Conservation (phyloP, 2,113 vertebrate genomes). For the Regulus satrapa region DNA sequence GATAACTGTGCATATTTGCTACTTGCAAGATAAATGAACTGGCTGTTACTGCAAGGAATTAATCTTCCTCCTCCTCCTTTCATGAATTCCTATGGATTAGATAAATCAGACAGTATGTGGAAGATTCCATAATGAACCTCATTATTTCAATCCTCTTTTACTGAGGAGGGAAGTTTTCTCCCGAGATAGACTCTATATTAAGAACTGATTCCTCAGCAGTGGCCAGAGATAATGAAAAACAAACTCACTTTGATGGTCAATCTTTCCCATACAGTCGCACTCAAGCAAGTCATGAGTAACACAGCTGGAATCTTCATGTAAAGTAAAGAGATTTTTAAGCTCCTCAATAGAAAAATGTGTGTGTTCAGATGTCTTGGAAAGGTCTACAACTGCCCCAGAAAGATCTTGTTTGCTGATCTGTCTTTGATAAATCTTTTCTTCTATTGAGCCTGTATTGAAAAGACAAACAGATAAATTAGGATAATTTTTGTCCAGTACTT, state of each 20-base stretch:
- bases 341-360: slow-evolving; percentile 89
- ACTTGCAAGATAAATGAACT: background rate
- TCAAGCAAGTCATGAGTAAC: slow-evolving; percentile 90
- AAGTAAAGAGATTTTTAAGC: slow-evolving; percentile 89
- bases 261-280: slow-evolving; percentile 80
- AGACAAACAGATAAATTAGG: background rate
- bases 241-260: slow-evolving; percentile 72
- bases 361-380: slow-evolving; percentile 85
- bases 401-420: slow-evolving; percentile 97
- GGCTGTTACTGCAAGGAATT: background rate
- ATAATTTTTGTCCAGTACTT: background rate
- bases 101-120: background rate
- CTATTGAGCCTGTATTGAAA: slow-evolving; percentile 84
- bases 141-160: background rate
- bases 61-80: background rate
- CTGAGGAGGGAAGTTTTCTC: background rate
- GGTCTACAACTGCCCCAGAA: slow-evolving; percentile 91
- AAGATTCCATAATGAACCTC: background rate
- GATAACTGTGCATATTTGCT: background rate
- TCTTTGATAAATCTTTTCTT: slow-evolving; percentile 97
- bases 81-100: background rate
- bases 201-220: background rate
- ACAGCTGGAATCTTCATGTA: slow-evolving; percentile 82
- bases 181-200: background rate
- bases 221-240: background rate